Evolutionary conservation across 2,797 vertebrate genomes (phyloP).

Genomic region (Pseudochirops cupreus): DNA sequence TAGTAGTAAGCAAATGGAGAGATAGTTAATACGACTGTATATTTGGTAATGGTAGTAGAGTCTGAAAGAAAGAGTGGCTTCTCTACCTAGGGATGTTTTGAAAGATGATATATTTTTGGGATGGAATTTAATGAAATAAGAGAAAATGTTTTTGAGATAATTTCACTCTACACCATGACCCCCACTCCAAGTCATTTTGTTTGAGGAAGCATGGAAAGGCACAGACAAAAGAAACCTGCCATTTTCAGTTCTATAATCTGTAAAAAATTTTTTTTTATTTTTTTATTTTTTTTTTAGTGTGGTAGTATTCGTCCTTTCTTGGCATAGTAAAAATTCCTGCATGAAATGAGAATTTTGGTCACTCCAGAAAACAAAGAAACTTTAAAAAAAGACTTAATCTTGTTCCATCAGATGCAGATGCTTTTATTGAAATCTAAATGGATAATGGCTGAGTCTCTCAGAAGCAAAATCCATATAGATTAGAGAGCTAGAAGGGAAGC

Average conservation of each 20-base stretch:
- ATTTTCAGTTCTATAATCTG: constrained; percentile 41
- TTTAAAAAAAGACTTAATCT: not conserved
- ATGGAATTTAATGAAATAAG: not conserved
- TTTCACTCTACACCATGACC: not conserved
- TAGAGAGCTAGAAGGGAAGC: constrained; percentile 8
- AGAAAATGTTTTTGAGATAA: not conserved
- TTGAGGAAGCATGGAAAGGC: not conserved
- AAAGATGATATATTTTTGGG: not conserved
- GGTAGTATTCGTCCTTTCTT: not conserved
- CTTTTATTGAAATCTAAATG: constrained; percentile 56
- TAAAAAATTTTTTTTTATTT: not conserved
- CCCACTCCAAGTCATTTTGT: not conserved
- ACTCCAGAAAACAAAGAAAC: not conserved
- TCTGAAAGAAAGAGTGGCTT: not conserved
- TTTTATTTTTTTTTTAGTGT: not conserved
- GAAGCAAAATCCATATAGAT: constrained; percentile 2
- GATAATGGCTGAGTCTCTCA: constrained; percentile 43
- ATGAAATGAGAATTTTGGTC: constrained; percentile 20
- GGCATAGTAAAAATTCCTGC: not conserved
- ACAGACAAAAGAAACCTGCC: not conserved
- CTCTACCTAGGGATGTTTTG: not conserved
- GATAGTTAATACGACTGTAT: not conserved
- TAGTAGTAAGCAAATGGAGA: not conserved
- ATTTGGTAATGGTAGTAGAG: not conserved
- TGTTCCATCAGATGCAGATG: not conserved